Percentiles rank a stretch among this genome's conserved stretches.
These are phyloP conservation scores for Myanophis thanlyinensis DNA, from an alignment of 2,113 vertebrate genomes.

Conservation along the genomic window DNA sequence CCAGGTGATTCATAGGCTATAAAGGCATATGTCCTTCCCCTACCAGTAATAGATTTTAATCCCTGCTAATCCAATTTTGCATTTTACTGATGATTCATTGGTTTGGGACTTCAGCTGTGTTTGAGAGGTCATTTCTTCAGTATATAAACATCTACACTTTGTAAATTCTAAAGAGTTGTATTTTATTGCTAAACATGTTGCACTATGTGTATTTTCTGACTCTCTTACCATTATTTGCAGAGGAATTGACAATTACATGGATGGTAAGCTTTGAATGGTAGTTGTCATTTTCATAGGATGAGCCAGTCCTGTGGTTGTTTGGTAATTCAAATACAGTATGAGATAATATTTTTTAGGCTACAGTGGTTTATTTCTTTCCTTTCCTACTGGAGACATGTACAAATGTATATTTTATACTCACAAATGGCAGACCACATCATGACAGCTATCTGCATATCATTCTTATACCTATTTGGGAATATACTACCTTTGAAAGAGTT, in stretches of 20 bases:
- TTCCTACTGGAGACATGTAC: neutral
- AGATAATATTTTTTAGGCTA: neutral
- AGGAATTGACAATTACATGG: neutral
- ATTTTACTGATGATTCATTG: neutral
- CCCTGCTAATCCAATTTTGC: neutral
- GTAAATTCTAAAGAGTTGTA: neutral
- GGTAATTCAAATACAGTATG: neutral
- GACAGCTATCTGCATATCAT: conserved; percentile 9
- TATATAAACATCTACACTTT: neutral
- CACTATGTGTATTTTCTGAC: neutral
- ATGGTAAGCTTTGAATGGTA: neutral
- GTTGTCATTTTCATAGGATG: neutral
- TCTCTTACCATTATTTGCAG: neutral
- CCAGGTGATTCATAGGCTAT: neutral
- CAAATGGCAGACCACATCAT: conserved; percentile 5
- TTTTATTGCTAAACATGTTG: neutral
- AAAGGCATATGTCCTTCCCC: neutral
- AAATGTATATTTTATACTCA: neutral
- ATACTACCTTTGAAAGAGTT: conserved; percentile 15
- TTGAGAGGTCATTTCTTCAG: too few species aligned
- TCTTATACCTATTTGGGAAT: conserved; percentile 1
- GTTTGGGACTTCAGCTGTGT: neutral
- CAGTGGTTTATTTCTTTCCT: neutral
- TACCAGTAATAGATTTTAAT: neutral
- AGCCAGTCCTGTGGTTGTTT: neutral